Base-by-base conservation (phyloP, 2,113 vertebrate species). In the Scatophagus argus region DNA sequence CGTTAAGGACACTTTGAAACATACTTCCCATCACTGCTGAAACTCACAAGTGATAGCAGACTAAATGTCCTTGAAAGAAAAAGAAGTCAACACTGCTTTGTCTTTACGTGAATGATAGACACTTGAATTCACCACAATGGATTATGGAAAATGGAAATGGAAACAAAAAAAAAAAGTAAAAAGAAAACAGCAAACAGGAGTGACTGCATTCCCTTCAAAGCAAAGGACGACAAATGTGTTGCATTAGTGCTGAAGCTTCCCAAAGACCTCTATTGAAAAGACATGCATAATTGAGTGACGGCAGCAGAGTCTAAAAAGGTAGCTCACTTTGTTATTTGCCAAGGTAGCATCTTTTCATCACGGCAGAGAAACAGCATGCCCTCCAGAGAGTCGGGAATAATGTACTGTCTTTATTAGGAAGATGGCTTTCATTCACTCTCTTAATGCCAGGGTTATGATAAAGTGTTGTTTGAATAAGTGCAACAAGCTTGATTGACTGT, bases 311-410 rank as follows among this genome's bases (percentile, higher is more conserved):
- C 68, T 74, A 58, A 89, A 85, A 87, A 88, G 76, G 54, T 80
- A 62, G 8, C 65, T 83, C 16, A 17, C 75, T 74, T 80, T 4
- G 55, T 86, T 70, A 75, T 90, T 77, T 80, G 70, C 78, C 79
- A 84, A 84, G 86, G 86, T 86, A 87, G 76, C 63, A 72, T 91
- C 87, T 87, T 91, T 89, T 92, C 83, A 87, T 88, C 66, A 23
- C 47, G 55, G 47, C 71, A 66, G 69, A 81, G 79, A 64, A 34
- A 64, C 65, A 68, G 47, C 60, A 55, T 79, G 75, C 79, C 76
- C 83, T 90, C 62, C 72, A 77, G 89, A 87, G 81, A 77, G 54
- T 49, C 16, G 8, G 58, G 61, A 76, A 82, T 66, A 89, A 85
- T 85, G 29, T 34, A 34, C 65, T 23, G 25, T 85, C 81, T 83